Evolutionary conservation across 2,113 vertebrate genomes (phyloP), one percentile per base, ranked within the genome.

Genomic region (Lophotis ruficrista): DNA sequence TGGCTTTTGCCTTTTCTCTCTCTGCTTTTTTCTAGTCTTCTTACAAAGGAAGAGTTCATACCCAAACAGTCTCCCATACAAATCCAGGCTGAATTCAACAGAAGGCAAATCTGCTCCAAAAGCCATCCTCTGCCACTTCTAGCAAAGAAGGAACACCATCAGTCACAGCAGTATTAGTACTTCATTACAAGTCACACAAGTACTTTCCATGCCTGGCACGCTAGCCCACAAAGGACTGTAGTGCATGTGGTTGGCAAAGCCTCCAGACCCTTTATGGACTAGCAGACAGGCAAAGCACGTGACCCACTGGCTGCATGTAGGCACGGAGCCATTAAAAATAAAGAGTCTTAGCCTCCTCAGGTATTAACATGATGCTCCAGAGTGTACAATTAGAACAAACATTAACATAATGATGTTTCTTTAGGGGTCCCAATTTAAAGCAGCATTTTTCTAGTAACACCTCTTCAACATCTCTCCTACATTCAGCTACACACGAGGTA

Each of bases 391-490:
- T 71, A 66, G 72, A 89, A 71, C 21, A 88, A 87, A 86, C n/a
- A 45, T 77, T 66, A 90, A 47, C 31, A 57, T 23, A 79, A 79
- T 56, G 21, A 66, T 12, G 12, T 1, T 6, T 6, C 60, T 95
- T 87, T 20, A 64, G 45, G 83, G 61, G 43, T 60, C 33, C 37
- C 60, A 79, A 83, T 94, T 85, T 65, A 69, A 89, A 83, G 77
- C 8, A 76, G 48, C 20, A 0, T 79, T 96, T 94, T 96, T 85
- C 83, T 91, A 61, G 89, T 82, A 92, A 84, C 89, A 91, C 54
- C 77, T 81, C 94, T 88, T 94, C 14, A 30, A 83, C 78, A 86
- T 75, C 65, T 88, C 87, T 90, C 75, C 79, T 89, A 47, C 79
- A 65, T 94, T 84, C 75, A 91, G 73, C 83, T 73, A 50, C 68